These are phyloP conservation scores for Cephus cinctus DNA, from an alignment of 1,140 invertebrate genomes.

Conservation along the genomic window DNA sequence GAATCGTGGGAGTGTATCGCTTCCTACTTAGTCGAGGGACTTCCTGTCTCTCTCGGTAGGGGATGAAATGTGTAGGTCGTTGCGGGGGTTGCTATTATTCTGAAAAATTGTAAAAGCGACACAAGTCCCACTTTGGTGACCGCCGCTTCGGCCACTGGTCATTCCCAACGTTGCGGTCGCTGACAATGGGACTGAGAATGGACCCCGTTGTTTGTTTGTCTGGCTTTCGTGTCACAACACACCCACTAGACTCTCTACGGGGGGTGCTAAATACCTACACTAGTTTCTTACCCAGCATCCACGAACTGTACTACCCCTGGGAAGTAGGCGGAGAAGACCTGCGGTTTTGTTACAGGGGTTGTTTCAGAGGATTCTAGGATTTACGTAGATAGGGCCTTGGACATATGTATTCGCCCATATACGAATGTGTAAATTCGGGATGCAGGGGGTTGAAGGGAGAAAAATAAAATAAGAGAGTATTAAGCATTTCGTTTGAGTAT, in stretches of 20 bases:
- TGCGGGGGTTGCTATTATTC: too few species aligned
- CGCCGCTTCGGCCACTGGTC: constrained; percentile 31
- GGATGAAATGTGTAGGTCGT: constrained; percentile 1
- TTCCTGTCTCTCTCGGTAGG: constrained; percentile 22
- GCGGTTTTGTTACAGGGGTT: too few species aligned
- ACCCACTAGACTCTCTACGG: constrained; percentile 39
- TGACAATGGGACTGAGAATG: constrained; percentile 32
- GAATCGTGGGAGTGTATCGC: constrained; percentile 31
- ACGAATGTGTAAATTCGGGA: too few species aligned
- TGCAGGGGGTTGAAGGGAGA: too few species aligned
- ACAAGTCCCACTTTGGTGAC: constrained; percentile 29
- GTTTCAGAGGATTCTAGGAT: too few species aligned
- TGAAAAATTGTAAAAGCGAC: constrained; percentile 20
- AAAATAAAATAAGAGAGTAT: too few species aligned
- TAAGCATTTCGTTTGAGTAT: too few species aligned
- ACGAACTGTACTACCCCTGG: too few species aligned
- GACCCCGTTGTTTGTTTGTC: constrained; percentile 48
- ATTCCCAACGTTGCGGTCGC: constrained; percentile 20
- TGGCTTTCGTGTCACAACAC: constrained; percentile 46
- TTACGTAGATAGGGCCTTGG: too few species aligned
- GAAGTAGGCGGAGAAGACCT: neutral
- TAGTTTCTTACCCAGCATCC: too few species aligned
- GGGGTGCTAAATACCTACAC: constrained; percentile 25
- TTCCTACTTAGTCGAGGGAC: constrained; percentile 32
- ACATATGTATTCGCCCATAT: too few species aligned